phyloP scores from a whole-genome alignment of 2,888 invertebrate species.

The Xiphydria camelus region DNA sequence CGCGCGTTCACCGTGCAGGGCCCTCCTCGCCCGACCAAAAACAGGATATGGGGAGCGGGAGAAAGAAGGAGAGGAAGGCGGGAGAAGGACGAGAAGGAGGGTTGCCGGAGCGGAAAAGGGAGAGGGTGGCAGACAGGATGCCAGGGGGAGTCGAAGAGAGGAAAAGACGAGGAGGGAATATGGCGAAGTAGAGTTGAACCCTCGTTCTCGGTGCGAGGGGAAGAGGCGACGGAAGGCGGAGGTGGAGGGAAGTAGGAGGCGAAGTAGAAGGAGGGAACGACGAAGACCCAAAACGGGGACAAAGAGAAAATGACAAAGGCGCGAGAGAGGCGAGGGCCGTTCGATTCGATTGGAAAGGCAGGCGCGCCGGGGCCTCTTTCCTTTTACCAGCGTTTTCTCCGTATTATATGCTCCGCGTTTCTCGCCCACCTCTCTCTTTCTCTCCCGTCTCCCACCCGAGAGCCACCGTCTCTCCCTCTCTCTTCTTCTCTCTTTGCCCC shows the following conservation, averaged over 20 bases:
- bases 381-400: conserved; percentile 48
- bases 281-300: conserved; percentile 10
- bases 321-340: conserved; percentile 29
- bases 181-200: conserved; percentile 20
- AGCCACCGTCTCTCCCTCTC: conserved; percentile 45
- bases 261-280: neutral
- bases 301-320: conserved; percentile 20
- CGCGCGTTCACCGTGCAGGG: neutral
- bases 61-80: conserved; percentile 19
- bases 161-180: conserved; percentile 11
- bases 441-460: conserved; percentile 6
- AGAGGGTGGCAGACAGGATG: conserved; percentile 29
- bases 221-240: conserved; percentile 10
- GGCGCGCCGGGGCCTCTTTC: conserved; percentile 46
- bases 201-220: conserved; percentile 6
- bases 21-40: conserved; percentile 16
- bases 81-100: conserved; percentile 23
- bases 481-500: conserved; percentile 32
- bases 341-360: conserved; percentile 53
- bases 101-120: conserved; percentile 32
- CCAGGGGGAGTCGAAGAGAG: conserved; percentile 12
- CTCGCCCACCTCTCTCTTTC: conserved; percentile 33
- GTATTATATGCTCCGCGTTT: conserved; percentile 44
- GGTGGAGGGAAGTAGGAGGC: neutral
- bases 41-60: conserved; percentile 38